Conservation (phyloP, 2,888 invertebrate genomes). For the Yponomeuta malinellus region DNA sequence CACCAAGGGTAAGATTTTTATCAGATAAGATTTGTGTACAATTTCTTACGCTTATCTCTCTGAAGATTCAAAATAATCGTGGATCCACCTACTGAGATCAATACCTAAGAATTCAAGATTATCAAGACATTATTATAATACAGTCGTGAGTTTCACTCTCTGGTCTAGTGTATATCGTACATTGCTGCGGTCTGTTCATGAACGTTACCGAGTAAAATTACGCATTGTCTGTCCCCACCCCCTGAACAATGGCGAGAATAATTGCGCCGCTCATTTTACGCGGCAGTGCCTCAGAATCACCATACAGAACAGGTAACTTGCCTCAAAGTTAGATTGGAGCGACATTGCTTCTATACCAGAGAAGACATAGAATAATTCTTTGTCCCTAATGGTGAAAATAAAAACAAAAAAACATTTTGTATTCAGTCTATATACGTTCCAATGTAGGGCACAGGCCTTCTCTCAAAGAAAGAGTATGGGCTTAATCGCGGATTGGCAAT, state of each 20-base stretch:
- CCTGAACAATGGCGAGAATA: conserved; percentile 47
- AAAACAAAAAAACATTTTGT: no score
- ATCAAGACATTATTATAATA: not conserved
- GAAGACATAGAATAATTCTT: not conserved
- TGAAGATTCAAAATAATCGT: not conserved
- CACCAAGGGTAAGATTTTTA: no score
- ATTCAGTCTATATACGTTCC: no score
- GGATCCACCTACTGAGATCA: not conserved
- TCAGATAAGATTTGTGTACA: no score
- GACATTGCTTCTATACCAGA: no score
- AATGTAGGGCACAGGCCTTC: no score
- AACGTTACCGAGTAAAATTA: not conserved
- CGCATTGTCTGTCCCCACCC: not conserved
- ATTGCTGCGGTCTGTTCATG: not conserved
- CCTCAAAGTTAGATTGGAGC: no score
- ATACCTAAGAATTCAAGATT: not conserved
- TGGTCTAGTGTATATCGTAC: not conserved
- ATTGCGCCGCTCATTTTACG: conserved; percentile 54
- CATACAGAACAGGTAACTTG: not conserved
- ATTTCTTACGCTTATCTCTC: not conserved
- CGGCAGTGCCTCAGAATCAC: conserved; percentile 44
- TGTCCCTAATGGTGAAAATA: no score
- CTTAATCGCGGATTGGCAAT: no score
- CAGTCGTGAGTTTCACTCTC: not conserved
- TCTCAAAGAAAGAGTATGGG: no score